These are phyloP conservation scores for Melipona bicolor DNA, from an alignment of 2,888 invertebrate genomes.

Conservation along the genomic window DNA sequence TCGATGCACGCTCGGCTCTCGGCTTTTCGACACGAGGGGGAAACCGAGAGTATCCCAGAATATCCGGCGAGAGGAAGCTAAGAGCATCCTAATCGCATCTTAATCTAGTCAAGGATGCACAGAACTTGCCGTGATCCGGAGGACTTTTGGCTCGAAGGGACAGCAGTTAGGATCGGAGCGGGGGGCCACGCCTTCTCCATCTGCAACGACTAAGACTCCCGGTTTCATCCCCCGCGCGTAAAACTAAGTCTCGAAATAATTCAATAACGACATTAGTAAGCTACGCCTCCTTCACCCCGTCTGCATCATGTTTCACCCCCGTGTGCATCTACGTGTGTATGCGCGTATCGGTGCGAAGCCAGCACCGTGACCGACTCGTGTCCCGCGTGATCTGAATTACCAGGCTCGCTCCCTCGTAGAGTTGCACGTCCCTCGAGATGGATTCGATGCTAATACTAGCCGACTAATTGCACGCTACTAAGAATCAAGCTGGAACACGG, in stretches of 20 bases:
- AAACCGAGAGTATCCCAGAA: slow-evolving; percentile 5
- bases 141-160: slow-evolving; percentile 43
- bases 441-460: slow-evolving; percentile 77
- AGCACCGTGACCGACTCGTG: slow-evolving; percentile 50
- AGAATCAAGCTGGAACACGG: slow-evolving; percentile 49
- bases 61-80: slow-evolving; percentile 21
- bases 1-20: slow-evolving; percentile 3
- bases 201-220: slow-evolving; percentile 72
- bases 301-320: background rate
- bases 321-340: background rate
- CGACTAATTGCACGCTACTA: slow-evolving; percentile 75
- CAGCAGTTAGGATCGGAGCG: slow-evolving; percentile 37
- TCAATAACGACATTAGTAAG: slow-evolving; percentile 78
- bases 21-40: slow-evolving; percentile 19
- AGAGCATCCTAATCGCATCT: slow-evolving; percentile 69
- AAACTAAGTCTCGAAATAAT: slow-evolving; percentile 80
- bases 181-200: slow-evolving; percentile 76
- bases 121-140: slow-evolving; percentile 47
- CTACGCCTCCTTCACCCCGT: slow-evolving; percentile 61
- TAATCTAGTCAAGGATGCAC: slow-evolving; percentile 67
- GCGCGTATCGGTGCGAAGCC: slow-evolving; percentile 24
- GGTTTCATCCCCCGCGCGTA: slow-evolving; percentile 74
- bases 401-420: slow-evolving; percentile 31
- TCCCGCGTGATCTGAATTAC: slow-evolving; percentile 68
- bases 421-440: slow-evolving; percentile 66